These are phyloP conservation scores for Leptogaster cylindrica DNA, from an alignment of 2,888 invertebrate species.

Conservation along the genomic window DNA sequence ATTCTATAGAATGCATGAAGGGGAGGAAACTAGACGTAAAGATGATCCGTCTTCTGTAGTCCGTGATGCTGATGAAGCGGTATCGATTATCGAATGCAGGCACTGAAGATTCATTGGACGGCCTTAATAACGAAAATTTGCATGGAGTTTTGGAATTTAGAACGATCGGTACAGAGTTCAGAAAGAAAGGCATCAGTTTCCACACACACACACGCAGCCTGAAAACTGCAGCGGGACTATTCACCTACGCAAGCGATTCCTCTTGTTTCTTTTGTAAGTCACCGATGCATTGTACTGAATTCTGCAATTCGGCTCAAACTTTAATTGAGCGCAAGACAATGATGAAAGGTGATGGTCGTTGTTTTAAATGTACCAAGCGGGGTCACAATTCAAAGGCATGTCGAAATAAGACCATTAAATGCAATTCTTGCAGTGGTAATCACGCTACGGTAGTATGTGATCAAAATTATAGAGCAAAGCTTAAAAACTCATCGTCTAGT, in stretches of 20 bases:
- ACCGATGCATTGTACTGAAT: not conserved
- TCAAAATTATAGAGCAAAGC: not conserved
- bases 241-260: not conserved
- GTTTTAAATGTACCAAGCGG: conserved; percentile 3
- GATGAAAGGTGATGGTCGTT: not conserved
- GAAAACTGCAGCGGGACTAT: no score
- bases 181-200: no score
- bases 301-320: not conserved
- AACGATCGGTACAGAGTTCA: conserved; percentile 1
- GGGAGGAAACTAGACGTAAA: not conserved
- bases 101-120: not conserved
- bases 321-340: not conserved
- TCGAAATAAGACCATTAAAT: not conserved
- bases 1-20: not conserved
- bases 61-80: not conserved
- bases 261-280: not conserved
- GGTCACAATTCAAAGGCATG: not conserved
- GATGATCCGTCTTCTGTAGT: no score
- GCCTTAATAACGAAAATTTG: not conserved
- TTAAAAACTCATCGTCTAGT: not conserved
- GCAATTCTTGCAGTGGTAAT: conserved; percentile 3
- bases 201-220: no score
- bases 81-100: not conserved
- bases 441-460: not conserved
- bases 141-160: not conserved